A percentile compares a stretch with the other conserved stretches of the same genome.
Evolutionary conservation across 2,888 invertebrate genomes (phyloP).

Genomic region (Hemaris fuciformis): DNA sequence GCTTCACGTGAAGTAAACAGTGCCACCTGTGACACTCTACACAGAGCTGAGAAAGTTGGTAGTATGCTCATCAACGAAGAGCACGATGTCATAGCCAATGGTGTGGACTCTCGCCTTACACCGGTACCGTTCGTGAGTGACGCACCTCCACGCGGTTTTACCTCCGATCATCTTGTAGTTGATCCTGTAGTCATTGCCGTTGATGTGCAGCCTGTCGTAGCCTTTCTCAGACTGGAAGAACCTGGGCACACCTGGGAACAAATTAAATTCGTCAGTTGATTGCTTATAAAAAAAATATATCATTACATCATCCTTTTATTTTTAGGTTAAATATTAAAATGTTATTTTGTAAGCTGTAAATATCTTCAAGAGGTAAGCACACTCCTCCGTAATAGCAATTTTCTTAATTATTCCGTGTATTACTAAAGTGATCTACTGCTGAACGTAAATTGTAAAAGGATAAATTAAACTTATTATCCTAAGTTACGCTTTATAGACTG

Average conservation of each 20-base stretch:
- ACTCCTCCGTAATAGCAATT: too few relatives aligned
- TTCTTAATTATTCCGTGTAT: too few relatives aligned
- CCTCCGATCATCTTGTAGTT: not conserved
- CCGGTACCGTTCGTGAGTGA: constrained; percentile 15
- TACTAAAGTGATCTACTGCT: too few relatives aligned
- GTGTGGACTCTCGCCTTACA: constrained; percentile 13
- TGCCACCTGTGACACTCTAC: not conserved
- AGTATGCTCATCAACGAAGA: not conserved
- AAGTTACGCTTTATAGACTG: too few relatives aligned
- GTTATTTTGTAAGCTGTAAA: too few relatives aligned
- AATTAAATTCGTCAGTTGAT: not conserved
- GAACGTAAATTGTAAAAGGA: too few relatives aligned
- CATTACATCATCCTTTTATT: too few relatives aligned
- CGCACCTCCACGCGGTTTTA: constrained; percentile 12
- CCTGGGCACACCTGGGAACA: not conserved
- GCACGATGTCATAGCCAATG: not conserved
- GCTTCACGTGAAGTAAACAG: not conserved
- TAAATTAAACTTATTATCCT: too few relatives aligned
- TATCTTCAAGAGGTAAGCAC: too few relatives aligned
- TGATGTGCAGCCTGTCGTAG: not conserved
- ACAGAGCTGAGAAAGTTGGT: not conserved
- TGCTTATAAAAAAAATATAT: too few relatives aligned
- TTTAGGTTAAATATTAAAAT: too few relatives aligned
- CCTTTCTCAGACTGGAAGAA: not conserved
- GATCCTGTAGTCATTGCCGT: not conserved